Evolutionary conservation across 1,140 invertebrate genomes (phyloP).

Genomic region (Cyclina sinensis): DNA sequence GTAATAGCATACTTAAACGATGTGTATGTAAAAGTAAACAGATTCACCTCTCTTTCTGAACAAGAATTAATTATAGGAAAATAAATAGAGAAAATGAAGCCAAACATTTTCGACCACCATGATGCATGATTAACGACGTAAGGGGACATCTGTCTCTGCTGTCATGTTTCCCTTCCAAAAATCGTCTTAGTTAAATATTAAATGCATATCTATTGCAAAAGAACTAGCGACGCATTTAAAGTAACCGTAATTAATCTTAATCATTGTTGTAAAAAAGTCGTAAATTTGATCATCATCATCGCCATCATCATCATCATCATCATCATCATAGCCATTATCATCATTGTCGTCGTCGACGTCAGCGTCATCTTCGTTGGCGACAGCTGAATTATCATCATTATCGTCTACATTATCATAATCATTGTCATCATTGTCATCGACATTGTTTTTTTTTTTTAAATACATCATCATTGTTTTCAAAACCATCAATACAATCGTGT

Average conservation of each 20-base stretch:
- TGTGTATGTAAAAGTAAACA: conserved; percentile 8
- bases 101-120: conserved; percentile 9
- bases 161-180: too few species aligned
- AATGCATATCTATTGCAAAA: too few species aligned
- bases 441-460: too few species aligned
- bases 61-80: conserved; percentile 23
- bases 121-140: not conserved
- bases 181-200: too few species aligned
- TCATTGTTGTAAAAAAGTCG: too few species aligned
- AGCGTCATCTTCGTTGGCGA: not conserved
- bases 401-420: too few species aligned
- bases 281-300: not conserved
- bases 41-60: not conserved
- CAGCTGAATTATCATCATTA: not conserved
- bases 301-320: not conserved
- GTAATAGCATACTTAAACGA: not conserved
- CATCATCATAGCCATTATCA: not conserved
- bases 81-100: conserved; percentile 4
- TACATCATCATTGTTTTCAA: too few species aligned
- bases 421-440: too few species aligned
- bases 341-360: not conserved
- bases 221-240: too few species aligned
- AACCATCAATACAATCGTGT: too few species aligned
- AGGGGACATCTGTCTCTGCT: not conserved
- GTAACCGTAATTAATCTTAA: too few species aligned